Conservation (phyloP, 2,797 vertebrate genomes). For the Otolemur crassicaudatus region DNA sequence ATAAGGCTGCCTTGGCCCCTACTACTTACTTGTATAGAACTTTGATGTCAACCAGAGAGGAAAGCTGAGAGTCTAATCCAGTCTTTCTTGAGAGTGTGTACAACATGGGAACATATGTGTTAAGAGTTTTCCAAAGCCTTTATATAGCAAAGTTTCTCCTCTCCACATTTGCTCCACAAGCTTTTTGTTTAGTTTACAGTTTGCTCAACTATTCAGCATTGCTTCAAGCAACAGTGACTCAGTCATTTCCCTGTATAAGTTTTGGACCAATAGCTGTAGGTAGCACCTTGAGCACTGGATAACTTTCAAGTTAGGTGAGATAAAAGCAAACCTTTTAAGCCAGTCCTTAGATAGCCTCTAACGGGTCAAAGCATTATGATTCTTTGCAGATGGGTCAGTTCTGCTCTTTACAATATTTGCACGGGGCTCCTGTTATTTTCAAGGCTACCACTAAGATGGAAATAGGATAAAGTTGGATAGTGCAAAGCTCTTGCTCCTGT, state of each 20-base stretch:
- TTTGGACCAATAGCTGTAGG: background rate
- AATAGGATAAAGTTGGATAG: background rate
- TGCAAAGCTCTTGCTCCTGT: background rate
- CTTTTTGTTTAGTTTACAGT: background rate
- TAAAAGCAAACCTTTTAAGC: background rate
- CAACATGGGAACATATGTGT: background rate
- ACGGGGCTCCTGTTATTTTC: slow-evolving; percentile 4
- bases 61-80: background rate
- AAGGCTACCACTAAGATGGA: background rate
- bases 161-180: background rate
- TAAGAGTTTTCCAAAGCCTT: background rate
- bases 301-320: background rate
- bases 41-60: background rate
- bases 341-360: background rate
- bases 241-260: background rate
- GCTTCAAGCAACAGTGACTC: background rate
- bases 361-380: background rate
- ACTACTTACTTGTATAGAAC: background rate
- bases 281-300: background rate
- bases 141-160: background rate
- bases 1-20: background rate
- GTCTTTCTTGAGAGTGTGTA: background rate
- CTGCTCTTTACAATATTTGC: background rate
- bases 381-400: background rate
- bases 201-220: background rate